These are phyloP conservation scores for Thymelicus sylvestris DNA, from an alignment of 2,888 invertebrate genomes.

Conservation along the genomic window DNA sequence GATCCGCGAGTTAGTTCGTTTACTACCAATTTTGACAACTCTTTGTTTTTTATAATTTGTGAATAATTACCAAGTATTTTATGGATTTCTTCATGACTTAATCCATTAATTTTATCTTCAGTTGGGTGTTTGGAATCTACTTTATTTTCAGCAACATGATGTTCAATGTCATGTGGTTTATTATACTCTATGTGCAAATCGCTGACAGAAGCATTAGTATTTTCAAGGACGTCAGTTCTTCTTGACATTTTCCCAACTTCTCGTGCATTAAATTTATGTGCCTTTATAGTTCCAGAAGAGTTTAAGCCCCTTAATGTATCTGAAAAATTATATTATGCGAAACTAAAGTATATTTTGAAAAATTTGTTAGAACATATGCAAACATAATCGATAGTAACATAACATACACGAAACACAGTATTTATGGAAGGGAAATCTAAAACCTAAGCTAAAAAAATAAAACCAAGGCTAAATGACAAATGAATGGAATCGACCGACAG, in stretches of 20 bases:
- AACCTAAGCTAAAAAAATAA: too few species aligned
- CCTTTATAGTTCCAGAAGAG: conserved; percentile 62
- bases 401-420: too few species aligned
- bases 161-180: conserved; percentile 55
- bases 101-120: conserved; percentile 50
- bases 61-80: conserved; percentile 59
- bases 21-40: conserved; percentile 70
- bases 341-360: not conserved
- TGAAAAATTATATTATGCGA: conserved; percentile 42
- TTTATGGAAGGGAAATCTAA: too few species aligned
- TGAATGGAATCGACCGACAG: too few species aligned
- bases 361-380: too few species aligned
- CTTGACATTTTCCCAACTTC: conserved; percentile 50
- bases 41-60: conserved; percentile 60
- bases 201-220: conserved; percentile 50
- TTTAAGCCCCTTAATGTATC: conserved; percentile 65
- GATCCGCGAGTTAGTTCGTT: conserved; percentile 67
- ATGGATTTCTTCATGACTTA: conserved; percentile 53
- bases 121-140: conserved; percentile 58
- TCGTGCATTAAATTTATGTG: conserved; percentile 53
- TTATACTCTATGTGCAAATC: conserved; percentile 66
- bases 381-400: too few species aligned
- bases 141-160: conserved; percentile 68
- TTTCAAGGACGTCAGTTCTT: conserved; percentile 50
- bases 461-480: too few species aligned